Base-by-base conservation (phyloP, 2,113 vertebrate genomes). In the Strix uralensis region DNA sequence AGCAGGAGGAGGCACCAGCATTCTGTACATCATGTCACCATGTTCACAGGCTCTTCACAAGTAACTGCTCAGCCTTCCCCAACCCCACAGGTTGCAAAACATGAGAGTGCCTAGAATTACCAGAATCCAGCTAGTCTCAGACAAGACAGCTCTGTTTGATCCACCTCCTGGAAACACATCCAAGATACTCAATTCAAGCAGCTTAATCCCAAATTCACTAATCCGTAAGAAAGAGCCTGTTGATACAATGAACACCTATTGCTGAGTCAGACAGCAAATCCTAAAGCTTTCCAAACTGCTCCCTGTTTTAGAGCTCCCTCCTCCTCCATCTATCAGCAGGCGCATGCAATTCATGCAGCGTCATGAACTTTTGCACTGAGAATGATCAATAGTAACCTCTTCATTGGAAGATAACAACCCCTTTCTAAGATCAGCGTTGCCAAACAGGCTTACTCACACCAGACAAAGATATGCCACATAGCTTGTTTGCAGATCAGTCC, bases 361-460 rank as follows among this genome's bases (percentile, higher is more conserved):
- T 40, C 13, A 1, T 49, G 63, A 94, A 81, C 88, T 94, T 67
- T 15, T 66, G 63, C 80, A 63, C 88, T 2, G 11, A 34, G 67
- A 83, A 74, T 42, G 88, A 77, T 77, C 94, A 13, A 86, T 2
- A 93, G 71, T 88, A 96, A 96, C 90, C 92, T 87, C 91, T 81
- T 42, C 21, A 15, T 1, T 62, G 69, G 71, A 38, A 90, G 88
- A 77, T 80, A 93, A 92, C 77, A 70, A 80, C 18, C 8, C 40
- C 34, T 69, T 87, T 79, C 23, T 47, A 65, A 77, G 70, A 26
- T 10, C 49, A 91, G 44, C 81, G 67, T 40, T 94, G n/a, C 79
- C 63, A 26, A 40, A 38, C 58, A 71, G 40, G 51, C 71, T 96
- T 82, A 85, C 71, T 92, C 88, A 91, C 36, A 42, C 34, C 81